Evolutionary conservation across 64 coral and sea anemone genomes (phyloP), one percentile per base, ranked within the genome.

Genomic region (Pocillopora damicornis): DNA sequence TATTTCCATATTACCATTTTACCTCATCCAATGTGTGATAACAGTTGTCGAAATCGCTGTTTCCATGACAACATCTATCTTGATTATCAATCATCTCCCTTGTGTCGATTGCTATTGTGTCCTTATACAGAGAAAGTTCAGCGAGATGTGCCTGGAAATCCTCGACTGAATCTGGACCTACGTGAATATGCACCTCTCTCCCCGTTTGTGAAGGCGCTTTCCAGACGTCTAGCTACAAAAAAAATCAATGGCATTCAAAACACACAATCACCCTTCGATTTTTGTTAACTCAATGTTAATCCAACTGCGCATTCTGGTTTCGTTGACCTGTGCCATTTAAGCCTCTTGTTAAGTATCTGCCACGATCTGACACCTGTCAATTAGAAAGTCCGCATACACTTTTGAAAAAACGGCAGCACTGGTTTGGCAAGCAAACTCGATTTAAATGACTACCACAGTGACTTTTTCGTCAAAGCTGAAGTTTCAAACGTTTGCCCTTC

Each of bases 211-310:
- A n/a, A 0, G 45, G 51, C n/a, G 51, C 18, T 45, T 78, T 78
- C 76, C 76, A 78, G 22, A 78, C 76, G 58, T 78, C 76, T 59
- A 78, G 17, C 76, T 78, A 38, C 23, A 77, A 77, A 22, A n/a
- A n/a, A 69, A n/a, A 6, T 10, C 20, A 23, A 69, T 63, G 0
- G 11, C 13, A 15, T 63, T 63, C 16, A 0, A 30, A 0, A 15
- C 61, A 17, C 12, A 63, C 13, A 63, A 59, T 56, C 76, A 78
- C 13, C 58, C 45, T 59, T 78, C 76, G 22, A 78, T 20, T 42
- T 78, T 16, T 18, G 51, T 22, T n/a, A 69, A n/a, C 9, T 10
- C 8, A 23, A n/a, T 9, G 16, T 15, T 13, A 1, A 15, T 63
- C 16, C 1, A 51, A 51, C 11, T 17, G 61, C 2, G 1, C 13